These are phyloP conservation scores for Spialia ferax DNA, from an alignment of 2,888 invertebrate genomes.

Conservation along the genomic window DNA sequence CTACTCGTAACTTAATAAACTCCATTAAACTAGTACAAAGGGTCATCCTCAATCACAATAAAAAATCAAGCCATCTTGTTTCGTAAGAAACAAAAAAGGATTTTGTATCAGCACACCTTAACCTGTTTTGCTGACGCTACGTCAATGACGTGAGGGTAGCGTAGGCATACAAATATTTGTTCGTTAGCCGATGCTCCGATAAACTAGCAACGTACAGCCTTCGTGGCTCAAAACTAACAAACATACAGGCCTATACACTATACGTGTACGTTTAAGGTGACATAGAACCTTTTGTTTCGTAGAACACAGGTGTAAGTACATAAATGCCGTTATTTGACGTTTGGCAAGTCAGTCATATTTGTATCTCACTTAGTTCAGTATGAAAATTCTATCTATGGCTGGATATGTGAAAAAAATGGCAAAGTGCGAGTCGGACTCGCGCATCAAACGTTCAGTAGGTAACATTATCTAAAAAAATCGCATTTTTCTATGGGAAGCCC, in stretches of 20 bases:
- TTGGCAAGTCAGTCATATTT: too few relatives aligned
- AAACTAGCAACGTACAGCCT: slow-evolving; percentile 18
- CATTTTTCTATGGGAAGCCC: too few relatives aligned
- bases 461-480: too few relatives aligned
- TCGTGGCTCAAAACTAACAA: slow-evolving; percentile 27
- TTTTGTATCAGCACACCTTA: background rate
- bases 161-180: slow-evolving; percentile 33
- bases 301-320: background rate
- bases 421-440: too few relatives aligned
- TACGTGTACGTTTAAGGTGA: background rate
- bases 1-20: too few relatives aligned
- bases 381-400: too few relatives aligned
- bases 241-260: background rate
- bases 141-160: slow-evolving; percentile 8
- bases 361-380: too few relatives aligned
- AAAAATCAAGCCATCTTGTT: too few relatives aligned
- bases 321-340: background rate
- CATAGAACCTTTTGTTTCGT: background rate
- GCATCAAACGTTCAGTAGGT: too few relatives aligned
- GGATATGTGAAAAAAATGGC: too few relatives aligned
- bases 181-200: slow-evolving; percentile 31
- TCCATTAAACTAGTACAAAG: too few relatives aligned
- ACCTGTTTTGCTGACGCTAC: slow-evolving; percentile 27
- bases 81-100: background rate
- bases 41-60: too few relatives aligned